Conservation (phyloP, 2,113 vertebrate species). For the Galbula dea region DNA sequence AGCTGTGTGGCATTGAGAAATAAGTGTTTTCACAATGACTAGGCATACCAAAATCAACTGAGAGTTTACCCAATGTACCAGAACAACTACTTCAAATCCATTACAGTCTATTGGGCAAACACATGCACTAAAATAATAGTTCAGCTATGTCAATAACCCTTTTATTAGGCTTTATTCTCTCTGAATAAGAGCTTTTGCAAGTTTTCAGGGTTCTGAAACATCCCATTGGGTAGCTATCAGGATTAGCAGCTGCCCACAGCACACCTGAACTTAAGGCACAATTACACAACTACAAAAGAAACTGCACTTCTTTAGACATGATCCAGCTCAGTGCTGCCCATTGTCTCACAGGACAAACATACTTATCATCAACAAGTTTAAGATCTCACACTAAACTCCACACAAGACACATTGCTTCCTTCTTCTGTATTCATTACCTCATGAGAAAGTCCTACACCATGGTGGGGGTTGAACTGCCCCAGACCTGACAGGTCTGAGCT, state of each 20-base stretch:
- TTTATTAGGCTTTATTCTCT: not conserved
- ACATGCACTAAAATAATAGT: slow-evolving; percentile 22
- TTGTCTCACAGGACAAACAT: not conserved
- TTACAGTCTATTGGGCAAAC: slow-evolving; percentile 57
- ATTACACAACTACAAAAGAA: too few species aligned
- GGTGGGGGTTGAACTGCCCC: not conserved
- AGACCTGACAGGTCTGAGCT: not conserved
- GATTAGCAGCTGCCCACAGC: not conserved
- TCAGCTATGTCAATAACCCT: slow-evolving; percentile 35
- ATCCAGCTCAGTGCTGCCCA: not conserved
- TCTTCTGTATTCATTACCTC: not conserved
- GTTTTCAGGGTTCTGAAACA: not conserved
- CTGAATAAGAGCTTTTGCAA: not conserved
- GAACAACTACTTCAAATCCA: slow-evolving; percentile 63
- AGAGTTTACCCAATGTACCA: slow-evolving; percentile 55
- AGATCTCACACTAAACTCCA: not conserved
- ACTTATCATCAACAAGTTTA: not conserved
- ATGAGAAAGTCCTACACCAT: not conserved
- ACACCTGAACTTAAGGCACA: not conserved
- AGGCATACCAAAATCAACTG: slow-evolving; percentile 10
- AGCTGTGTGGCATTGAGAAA: slow-evolving; percentile 38
- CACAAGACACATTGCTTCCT: not conserved
- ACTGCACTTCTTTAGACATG: not conserved
- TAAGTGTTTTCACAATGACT: slow-evolving; percentile 35
- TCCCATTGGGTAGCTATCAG: not conserved